These are phyloP conservation scores for Zapornia atra DNA, from an alignment of 2,113 vertebrate genomes.

Conservation along the genomic window DNA sequence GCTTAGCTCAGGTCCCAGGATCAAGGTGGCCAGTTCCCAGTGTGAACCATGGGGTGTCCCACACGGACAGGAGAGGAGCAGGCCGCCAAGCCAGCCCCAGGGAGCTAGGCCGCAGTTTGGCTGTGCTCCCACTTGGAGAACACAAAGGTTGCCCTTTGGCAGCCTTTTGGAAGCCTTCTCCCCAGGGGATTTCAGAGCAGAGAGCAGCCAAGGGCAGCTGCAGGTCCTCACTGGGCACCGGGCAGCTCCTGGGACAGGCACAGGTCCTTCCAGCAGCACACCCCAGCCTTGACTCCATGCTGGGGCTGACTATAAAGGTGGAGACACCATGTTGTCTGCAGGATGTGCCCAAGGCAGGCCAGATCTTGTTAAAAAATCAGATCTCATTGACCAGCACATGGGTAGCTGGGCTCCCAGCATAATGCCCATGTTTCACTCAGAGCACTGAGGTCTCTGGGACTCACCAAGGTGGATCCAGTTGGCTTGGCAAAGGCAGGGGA, in stretches of 20 bases:
- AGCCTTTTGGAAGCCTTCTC: neutral
- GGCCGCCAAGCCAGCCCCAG: neutral
- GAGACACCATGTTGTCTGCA: neutral
- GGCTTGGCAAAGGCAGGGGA: neutral
- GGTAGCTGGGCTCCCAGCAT: neutral
- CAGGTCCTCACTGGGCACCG: neutral
- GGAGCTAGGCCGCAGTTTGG: neutral
- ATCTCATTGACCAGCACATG: neutral
- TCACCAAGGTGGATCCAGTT: neutral
- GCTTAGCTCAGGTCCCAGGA: neutral
- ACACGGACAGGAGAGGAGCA: neutral
- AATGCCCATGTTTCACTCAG: neutral
- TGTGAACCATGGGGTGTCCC: neutral
- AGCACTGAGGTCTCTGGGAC: neutral
- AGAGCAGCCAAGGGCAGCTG: neutral
- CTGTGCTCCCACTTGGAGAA: neutral
- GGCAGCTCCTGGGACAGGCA: neutral
- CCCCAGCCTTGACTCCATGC: neutral
- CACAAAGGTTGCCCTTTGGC: neutral
- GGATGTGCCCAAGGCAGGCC: neutral
- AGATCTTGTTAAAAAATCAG: neutral
- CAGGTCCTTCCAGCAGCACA: neutral
- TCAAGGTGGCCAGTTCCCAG: neutral
- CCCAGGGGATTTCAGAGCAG: neutral
- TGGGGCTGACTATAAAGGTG: neutral